phyloP scores from a whole-genome alignment of 2,797 vertebrate species.

The Syndactyla subalaris region DNA sequence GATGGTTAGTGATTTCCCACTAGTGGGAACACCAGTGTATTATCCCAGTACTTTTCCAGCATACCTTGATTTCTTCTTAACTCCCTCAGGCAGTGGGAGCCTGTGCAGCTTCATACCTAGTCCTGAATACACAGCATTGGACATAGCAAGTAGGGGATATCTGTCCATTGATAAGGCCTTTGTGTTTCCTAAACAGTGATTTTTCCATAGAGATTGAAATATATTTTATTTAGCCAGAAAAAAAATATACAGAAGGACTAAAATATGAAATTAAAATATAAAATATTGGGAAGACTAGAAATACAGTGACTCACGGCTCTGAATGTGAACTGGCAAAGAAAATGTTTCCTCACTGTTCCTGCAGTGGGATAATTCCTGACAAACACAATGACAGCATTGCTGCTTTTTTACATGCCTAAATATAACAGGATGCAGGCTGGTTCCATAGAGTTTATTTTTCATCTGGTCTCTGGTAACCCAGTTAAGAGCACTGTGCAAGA shows the following conservation, averaged over 20 bases:
- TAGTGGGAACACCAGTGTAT: neutral
- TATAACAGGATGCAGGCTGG: neutral
- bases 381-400: neutral
- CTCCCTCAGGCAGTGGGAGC: neutral
- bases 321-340: neutral
- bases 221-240: neutral
- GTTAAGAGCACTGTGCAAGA: neutral
- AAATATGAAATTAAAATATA: neutral
- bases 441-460: neutral
- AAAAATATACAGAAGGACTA: neutral
- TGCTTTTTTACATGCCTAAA: constrained; percentile 4
- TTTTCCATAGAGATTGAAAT: neutral
- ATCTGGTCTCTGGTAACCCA: neutral
- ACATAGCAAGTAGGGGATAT: neutral
- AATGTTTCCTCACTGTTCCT: neutral
- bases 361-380: neutral
- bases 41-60: neutral
- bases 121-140: neutral
- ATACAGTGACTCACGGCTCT: neutral
- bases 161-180: neutral
- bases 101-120: neutral
- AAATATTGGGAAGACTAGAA: neutral
- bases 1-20: neutral
- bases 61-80: neutral
- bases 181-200: neutral